A percentile compares a stretch with the other conserved stretches of the same genome.
Evolutionary conservation across 2,797 vertebrate genomes (phyloP).

Genomic region (Eulemur mongoz): DNA sequence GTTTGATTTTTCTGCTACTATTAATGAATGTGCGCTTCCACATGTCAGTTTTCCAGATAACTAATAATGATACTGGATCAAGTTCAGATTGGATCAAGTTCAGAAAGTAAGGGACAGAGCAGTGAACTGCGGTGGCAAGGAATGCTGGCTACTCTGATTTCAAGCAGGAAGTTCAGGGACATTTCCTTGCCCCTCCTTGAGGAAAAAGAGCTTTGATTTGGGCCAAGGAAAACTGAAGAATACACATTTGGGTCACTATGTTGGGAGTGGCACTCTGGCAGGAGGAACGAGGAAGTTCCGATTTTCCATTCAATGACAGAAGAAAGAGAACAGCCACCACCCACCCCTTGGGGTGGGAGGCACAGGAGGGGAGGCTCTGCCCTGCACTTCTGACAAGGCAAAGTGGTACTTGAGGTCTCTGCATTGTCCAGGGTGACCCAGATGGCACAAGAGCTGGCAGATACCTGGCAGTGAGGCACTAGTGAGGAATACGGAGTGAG

Average conservation of each 20-base stretch:
- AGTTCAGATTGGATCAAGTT: not conserved
- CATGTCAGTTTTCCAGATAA: not conserved
- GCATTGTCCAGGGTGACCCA: not conserved
- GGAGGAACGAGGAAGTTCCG: not conserved
- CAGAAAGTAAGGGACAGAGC: not conserved
- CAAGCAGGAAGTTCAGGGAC: not conserved
- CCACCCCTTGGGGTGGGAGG: not conserved
- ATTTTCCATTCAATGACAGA: not conserved
- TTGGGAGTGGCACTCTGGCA: not conserved
- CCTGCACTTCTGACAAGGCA: not conserved
- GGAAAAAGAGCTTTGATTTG: not conserved
- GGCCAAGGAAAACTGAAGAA: not conserved
- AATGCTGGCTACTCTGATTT: not conserved
- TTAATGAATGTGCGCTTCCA: not conserved
- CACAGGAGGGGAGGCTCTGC: not conserved
- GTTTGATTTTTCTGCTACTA: not conserved
- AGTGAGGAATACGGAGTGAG: not conserved
- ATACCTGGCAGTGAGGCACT: not conserved
- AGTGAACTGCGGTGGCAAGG: not conserved
- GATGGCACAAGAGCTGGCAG: not conserved
- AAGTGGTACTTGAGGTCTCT: not conserved
- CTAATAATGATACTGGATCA: not conserved
- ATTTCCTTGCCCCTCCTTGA: not conserved
- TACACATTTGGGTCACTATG: not conserved
- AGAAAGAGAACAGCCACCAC: not conserved